Base-by-base conservation (phyloP, 2,797 vertebrate species). In the Loriculus beryllinus region DNA sequence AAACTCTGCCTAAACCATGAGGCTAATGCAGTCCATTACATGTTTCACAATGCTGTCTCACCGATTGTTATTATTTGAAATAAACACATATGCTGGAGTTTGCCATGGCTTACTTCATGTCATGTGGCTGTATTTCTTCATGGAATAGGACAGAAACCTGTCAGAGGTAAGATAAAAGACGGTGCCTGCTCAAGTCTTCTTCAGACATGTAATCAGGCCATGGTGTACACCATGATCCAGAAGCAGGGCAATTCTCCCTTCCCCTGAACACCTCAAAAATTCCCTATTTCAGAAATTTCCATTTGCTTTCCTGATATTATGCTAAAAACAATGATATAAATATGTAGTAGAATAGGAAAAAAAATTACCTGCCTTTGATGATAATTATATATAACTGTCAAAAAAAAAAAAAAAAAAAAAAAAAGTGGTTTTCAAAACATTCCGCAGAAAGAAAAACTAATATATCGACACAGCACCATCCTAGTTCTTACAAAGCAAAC, bases 321-420 rank as follows among this genome's bases (percentile, higher is more conserved):
- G 71, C 62, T 76, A 70, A 92, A 94, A 91, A 92, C 65, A 89
- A 48, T 76, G 48, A 22, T 59, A 96, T 90, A 95, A 96, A 90
- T 91, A 95, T 67, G 59, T 49, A 88, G 33, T 79, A 69, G 54
- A 40, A 64, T 7, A 77, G 48, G 51, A 65, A 85, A 59, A 80
- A 81, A 91, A 93, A 92, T 92, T 93, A 93, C 54, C 59, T 94
- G 43, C 65, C 64, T 95, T 94, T 95, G 89, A 92, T 90, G 59
- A 86, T 93, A 94, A 96, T 92, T 90, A 86, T 67, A 91, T 71
- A 83, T 83, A 94, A 78, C 76, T 93, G 86, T 86, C 93, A 96
- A 86, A 94, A 95, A 95, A 91, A 76, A 17, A n/a, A 12, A 91
- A 76, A 17, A n/a, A 12, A 96, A 86, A 94, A 95, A 95, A 91